Conservation (phyloP, 2,797 vertebrate genomes). For the Lagorchestes hirsutus region DNA sequence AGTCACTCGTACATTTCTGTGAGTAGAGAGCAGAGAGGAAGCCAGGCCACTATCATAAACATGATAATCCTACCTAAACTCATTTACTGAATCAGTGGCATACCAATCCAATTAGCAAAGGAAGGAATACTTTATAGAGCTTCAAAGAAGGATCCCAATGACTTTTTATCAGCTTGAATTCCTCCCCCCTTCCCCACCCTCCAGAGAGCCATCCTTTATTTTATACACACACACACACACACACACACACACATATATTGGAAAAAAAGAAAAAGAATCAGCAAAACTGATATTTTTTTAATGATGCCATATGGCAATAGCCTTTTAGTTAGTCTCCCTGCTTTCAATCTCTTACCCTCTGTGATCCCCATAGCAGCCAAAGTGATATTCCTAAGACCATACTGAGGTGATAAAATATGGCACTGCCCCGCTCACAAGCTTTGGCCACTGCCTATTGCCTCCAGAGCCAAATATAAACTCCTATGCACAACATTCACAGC, state of each 20-base stretch:
- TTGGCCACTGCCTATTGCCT: background rate
- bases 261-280: background rate
- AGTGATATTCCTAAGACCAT: background rate
- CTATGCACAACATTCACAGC: background rate
- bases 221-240: too few relatives aligned
- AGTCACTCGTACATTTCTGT: slow-evolving; percentile 4
- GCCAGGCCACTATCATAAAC: background rate
- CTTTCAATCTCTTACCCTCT: background rate
- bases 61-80: background rate
- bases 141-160: background rate
- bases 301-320: background rate
- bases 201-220: background rate
- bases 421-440: background rate
- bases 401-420: background rate
- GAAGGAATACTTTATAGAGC: background rate
- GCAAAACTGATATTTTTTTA: background rate
- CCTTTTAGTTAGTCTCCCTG: background rate
- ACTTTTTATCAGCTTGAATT: background rate
- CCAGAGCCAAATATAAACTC: background rate
- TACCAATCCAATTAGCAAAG: background rate
- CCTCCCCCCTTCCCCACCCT: background rate
- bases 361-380: background rate
- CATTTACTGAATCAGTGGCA: background rate
- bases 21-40: background rate
- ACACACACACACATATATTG: background rate